phyloP scores from a whole-genome alignment of 2,113 vertebrate species.

The Acrocephalus kingi region DNA sequence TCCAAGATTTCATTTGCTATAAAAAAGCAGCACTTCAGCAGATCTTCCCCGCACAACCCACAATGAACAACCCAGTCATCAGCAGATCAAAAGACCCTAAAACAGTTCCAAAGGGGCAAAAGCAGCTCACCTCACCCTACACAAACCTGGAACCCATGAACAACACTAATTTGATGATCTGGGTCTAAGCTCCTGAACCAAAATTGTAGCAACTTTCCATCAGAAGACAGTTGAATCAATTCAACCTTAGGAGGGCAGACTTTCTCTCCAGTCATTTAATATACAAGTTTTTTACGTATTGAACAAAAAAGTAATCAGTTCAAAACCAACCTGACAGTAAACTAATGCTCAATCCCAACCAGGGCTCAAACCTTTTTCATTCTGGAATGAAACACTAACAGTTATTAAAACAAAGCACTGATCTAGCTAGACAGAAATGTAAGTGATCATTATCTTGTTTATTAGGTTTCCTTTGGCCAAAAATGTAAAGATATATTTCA shows the following conservation, averaged over 20 bases:
- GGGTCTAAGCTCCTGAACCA: neutral
- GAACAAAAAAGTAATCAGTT: neutral
- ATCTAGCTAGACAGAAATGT: neutral
- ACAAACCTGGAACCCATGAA: neutral
- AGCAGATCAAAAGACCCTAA: neutral
- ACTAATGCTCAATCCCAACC: neutral
- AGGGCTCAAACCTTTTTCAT: neutral
- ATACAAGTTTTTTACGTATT: neutral
- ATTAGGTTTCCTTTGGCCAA: neutral
- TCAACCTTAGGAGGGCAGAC: neutral
- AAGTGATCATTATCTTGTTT: neutral
- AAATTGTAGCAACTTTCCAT: neutral
- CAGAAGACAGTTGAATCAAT: neutral
- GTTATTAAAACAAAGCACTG: neutral
- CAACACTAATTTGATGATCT: neutral
- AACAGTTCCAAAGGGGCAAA: neutral
- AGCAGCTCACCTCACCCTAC: neutral
- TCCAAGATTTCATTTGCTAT: neutral
- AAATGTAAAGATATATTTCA: neutral
- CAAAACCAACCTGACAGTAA: neutral
- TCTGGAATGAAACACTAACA: neutral
- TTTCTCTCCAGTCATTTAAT: neutral
- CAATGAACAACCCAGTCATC: neutral
- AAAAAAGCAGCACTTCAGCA: neutral
- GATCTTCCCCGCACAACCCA: neutral